Base-by-base conservation (phyloP, 1,140 invertebrate species). In the Bombus cullumanus region DNA sequence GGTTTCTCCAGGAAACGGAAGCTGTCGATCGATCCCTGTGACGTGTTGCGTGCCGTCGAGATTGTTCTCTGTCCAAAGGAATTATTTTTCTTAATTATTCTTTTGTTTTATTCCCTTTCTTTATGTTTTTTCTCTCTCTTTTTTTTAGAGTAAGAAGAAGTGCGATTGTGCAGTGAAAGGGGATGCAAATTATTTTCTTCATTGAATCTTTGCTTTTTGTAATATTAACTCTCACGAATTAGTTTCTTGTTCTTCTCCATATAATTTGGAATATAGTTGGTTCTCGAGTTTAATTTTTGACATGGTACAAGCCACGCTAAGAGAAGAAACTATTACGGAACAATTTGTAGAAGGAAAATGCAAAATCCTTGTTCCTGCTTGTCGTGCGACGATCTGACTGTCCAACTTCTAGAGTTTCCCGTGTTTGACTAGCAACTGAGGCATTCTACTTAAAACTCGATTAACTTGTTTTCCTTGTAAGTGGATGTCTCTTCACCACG, bases 1-100 rank as follows among this genome's bases (percentile, higher is more conserved):
- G 81, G 64, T 83, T 87, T 79, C 82, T 66, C 37, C 3, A 53
- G 28, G 37, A 72, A 53, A 47, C 78, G 62, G 81, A 83, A 77
- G 41, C 31, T 31, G 37, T 53, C 68, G 68, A 85, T 85, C 83
- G 83, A 85, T 80, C 6, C 62, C 28, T 13, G 10, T 2, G 64
- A 3, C 47, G n/a, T 25, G 41, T 22, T 43, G 41, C 62, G 62
- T 64, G 64, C 15, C 31, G 15, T 5, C 25, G 31, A 28, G 59
- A 62, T 62, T 62, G 3, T 62, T 62, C 59, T 62, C 28, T 12
- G 28, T n/a, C 8, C 12, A n/a, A 28, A n/a, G 10, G 22, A 9
- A n/a, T 28, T 62, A 4, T 62, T 62, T 62, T 62, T 12, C 28
- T 62, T n/a, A 62, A 62, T 62, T 62, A n/a, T 62, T 13, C 28